phyloP scores from a whole-genome alignment of 1,140 invertebrate species.

The Aphelenchoides besseyi region DNA sequence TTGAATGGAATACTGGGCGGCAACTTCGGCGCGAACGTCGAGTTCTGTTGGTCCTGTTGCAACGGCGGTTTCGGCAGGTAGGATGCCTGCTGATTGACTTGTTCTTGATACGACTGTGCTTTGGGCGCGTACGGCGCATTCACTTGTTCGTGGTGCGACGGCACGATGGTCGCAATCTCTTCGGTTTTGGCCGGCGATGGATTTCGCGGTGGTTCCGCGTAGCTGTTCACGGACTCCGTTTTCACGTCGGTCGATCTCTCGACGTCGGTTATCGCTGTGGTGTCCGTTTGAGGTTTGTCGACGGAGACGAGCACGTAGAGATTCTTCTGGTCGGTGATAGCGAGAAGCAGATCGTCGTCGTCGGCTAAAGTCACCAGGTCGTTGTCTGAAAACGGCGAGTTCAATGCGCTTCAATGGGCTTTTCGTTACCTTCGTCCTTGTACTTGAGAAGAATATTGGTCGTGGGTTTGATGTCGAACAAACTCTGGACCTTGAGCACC shows the following conservation, averaged over 20 bases:
- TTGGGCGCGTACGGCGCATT: neutral
- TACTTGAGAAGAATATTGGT: conserved; percentile 45
- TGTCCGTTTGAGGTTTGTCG: conserved; percentile 17
- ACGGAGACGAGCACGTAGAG: conserved; percentile 36
- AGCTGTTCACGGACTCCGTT: neutral
- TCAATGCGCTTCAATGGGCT: too few species aligned
- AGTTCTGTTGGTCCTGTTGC: neutral
- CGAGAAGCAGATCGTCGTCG: conserved; percentile 47
- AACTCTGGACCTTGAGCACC: conserved; percentile 46
- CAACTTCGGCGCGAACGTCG: neutral
- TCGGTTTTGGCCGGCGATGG: conserved; percentile 25
- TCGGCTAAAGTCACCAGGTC: conserved; percentile 50
- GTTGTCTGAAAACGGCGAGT: conserved; percentile 44
- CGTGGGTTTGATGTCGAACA: conserved; percentile 38
- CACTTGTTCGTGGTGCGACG: conserved; percentile 38
- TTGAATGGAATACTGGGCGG: neutral
- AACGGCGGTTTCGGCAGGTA: too few species aligned
- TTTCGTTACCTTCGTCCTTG: conserved; percentile 47
- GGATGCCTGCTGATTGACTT: too few species aligned
- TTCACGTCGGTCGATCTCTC: neutral
- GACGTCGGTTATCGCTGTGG: conserved; percentile 4
- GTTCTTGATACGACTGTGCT: neutral
- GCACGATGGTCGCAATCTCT: conserved; percentile 38
- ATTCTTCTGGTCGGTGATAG: conserved; percentile 29
- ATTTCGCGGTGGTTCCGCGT: conserved; percentile 9